These are phyloP conservation scores for Sander lucioperca DNA, from an alignment of 2,113 vertebrate species.

Conservation along the genomic window DNA sequence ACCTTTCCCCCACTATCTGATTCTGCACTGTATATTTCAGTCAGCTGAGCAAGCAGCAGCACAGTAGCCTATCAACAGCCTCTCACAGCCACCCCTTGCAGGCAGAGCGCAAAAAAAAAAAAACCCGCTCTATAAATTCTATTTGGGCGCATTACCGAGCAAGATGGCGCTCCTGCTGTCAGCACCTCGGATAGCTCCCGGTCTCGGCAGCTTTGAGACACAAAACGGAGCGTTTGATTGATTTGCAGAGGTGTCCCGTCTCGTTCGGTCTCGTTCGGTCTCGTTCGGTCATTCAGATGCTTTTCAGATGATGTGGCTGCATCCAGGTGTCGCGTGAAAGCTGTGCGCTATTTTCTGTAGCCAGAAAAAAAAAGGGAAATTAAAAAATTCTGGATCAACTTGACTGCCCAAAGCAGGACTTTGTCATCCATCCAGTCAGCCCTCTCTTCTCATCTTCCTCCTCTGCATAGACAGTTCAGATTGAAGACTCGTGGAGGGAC, in stretches of 20 bases:
- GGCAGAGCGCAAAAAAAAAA: conserved; percentile 41
- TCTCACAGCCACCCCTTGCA: conserved; percentile 23
- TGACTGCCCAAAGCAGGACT: conserved; percentile 19
- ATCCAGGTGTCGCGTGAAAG: conserved; percentile 34
- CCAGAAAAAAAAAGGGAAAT: background rate
- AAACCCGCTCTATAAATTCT: conserved; percentile 51
- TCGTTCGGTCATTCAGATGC: background rate
- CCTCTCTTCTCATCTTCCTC: background rate
- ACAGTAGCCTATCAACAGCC: conserved; percentile 28
- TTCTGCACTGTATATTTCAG: background rate
- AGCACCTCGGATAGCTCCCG: conserved; percentile 86
- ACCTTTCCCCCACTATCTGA: too few relatives aligned
- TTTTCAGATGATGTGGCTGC: background rate
- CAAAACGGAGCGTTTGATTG: background rate
- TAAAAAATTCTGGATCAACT: conserved; percentile 23
- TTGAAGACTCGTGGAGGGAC: conserved; percentile 5
- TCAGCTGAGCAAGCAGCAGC: conserved; percentile 33
- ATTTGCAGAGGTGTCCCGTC: background rate
- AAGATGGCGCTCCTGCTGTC: conserved; percentile 85
- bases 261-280: background rate
- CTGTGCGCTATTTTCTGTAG: conserved; percentile 22
- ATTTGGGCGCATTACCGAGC: conserved; percentile 62
- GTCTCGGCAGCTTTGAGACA: conserved; percentile 52
- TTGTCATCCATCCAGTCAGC: background rate
- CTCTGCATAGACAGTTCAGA: conserved; percentile 13